phyloP scores from a whole-genome alignment of 1,140 invertebrate genomes.

The Euura lappo region DNA sequence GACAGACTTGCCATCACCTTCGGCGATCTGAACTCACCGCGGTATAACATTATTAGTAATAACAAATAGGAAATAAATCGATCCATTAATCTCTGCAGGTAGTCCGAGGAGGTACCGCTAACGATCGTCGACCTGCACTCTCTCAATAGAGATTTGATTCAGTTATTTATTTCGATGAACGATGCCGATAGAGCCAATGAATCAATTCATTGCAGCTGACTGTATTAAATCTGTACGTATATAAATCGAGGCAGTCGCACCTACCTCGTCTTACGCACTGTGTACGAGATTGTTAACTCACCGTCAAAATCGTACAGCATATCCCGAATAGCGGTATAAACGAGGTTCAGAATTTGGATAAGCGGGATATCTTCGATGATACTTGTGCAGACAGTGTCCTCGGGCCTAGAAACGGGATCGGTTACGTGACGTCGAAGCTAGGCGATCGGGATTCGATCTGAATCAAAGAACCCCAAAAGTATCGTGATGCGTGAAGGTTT shows the following conservation, averaged over 20 bases:
- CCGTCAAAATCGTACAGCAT: not conserved
- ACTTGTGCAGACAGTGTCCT: not conserved
- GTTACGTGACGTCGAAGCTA: not conserved
- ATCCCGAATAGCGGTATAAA: not conserved
- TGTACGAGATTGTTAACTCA: not conserved
- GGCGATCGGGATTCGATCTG: too few relatives aligned
- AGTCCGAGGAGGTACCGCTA: conserved; percentile 2
- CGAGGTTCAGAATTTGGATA: not conserved
- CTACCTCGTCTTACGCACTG: not conserved
- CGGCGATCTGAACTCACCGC: not conserved
- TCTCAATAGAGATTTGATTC: conserved; percentile 2
- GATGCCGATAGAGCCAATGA: not conserved
- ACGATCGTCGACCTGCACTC: not conserved
- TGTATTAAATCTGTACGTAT: too few relatives aligned
- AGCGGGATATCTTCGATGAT: not conserved
- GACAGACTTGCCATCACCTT: too few relatives aligned
- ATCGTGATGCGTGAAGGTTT: too few relatives aligned
- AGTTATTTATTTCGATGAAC: conserved; percentile 7
- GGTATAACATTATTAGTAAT: not conserved
- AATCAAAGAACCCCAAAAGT: too few relatives aligned
- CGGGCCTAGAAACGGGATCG: not conserved
- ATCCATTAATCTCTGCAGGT: not conserved
- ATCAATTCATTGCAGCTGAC: not conserved
- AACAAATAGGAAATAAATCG: conserved; percentile 11
- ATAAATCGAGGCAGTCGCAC: not conserved